Base-by-base conservation (phyloP, 2,797 vertebrate species). In the Enteromius thamalakanensis region DNA sequence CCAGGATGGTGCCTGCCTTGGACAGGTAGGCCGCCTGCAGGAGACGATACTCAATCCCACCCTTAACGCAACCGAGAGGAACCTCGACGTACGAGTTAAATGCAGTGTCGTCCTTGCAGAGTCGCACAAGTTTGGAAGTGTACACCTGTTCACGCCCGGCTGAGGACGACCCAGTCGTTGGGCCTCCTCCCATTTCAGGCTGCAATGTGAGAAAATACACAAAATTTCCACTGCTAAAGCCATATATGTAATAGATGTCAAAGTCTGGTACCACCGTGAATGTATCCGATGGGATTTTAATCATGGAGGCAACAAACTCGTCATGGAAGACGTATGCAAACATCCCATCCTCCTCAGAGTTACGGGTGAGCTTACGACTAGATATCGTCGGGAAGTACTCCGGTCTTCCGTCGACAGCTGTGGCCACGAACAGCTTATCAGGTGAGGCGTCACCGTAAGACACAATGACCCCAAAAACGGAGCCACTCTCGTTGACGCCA, bases 381-480 rank as follows among this genome's bases (percentile, higher is more conserved):
- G 98, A 99, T 89, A 99, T 99, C 64, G 98, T 99, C 26, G 98
- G 98, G 90, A 99, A 99, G 89, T 99, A 99, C 86, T 99, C 98
- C 0, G 97, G 98, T 80, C 99, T 98, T 82, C 98, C 98, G 0
- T 99, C 98, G 84, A 99, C 98, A 0, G 98, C 97, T 0, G 98
- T 99, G 88, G 98, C 98, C 11, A 99, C 96, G 88, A 99, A 99
- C 64, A 99, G 91, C 91, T 97, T 98, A 90, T 99, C 97, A 0
- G 97, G 96, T 88, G 97, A 95, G 67, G 92, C 90, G 82, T 97
- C 96, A 82, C 94, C 95, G 84, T 98, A 97, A 42, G 97, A 98
- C 88, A 99, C 97, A 10, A 99, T 99, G 87, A 99, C 98, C 11
- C 98, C 98, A 55, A 98, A 98, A 89, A 99, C 97, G 0, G 98